phyloP scores from a whole-genome alignment of 2,888 invertebrate genomes.

The Deroplatys truncata region DNA sequence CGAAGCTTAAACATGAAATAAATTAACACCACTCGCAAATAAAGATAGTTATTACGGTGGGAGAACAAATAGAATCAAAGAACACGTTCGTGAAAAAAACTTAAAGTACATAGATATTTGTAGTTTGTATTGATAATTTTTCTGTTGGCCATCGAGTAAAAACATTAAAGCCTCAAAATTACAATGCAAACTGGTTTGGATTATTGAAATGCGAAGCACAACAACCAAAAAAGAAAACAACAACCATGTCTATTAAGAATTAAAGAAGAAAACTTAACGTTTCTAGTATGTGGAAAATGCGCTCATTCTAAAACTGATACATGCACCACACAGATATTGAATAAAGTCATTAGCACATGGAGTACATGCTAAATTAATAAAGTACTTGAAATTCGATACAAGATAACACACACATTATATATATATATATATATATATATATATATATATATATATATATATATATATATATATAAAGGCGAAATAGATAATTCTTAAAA shows the following conservation, averaged over 20 bases:
- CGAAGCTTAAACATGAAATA: not conserved
- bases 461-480: not conserved
- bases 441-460: not conserved
- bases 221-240: not conserved
- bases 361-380: not conserved
- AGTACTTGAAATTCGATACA: too few species aligned
- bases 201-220: not conserved
- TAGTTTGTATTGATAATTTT: not conserved
- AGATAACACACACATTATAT: too few species aligned
- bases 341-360: not conserved
- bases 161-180: not conserved
- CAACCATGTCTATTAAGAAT: not conserved
- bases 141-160: not conserved
- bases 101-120: not conserved
- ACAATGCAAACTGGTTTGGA: not conserved
- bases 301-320: not conserved
- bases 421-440: not conserved
- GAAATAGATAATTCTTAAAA: not conserved
- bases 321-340: too few species aligned
- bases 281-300: not conserved
- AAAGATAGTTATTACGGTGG: not conserved
- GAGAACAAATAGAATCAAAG: not conserved
- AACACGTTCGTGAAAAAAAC: not conserved
- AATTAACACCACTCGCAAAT: not conserved
- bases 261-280: not conserved